phyloP scores from a whole-genome alignment of 2,888 invertebrate species.

The Melolontha melolontha region DNA sequence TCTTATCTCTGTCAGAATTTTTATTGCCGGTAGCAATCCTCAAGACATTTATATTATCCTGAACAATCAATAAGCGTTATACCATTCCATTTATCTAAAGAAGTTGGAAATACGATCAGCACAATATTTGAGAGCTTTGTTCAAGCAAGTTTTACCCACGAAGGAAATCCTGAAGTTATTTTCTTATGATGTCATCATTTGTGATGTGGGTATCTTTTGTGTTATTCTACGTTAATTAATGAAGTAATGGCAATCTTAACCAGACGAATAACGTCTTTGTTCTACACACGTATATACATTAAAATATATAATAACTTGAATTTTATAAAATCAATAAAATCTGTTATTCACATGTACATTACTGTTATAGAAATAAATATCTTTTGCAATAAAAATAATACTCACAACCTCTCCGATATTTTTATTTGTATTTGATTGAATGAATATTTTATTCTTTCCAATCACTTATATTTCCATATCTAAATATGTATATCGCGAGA shows the following conservation, averaged over 20 bases:
- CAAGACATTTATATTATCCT: conserved; percentile 36
- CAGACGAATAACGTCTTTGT: no score
- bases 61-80: conserved; percentile 37
- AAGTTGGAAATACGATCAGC: conserved; percentile 34
- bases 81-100: conserved; percentile 37
- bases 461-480: no score
- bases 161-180: conserved; percentile 32
- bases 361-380: no score
- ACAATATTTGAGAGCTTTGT: conserved; percentile 31
- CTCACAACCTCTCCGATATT: no score
- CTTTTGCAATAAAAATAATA: no score
- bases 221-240: conserved; percentile 29
- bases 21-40: conserved; percentile 21
- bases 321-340: no score
- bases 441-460: no score
- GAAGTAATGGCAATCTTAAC: neutral
- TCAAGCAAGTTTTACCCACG: conserved; percentile 20
- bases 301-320: no score
- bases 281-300: no score
- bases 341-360: no score
- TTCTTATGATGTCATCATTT: conserved; percentile 31
- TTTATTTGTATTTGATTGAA: no score
- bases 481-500: no score
- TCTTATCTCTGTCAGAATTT: conserved; percentile 9
- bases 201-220: conserved; percentile 25